Percentiles rank a stretch among this genome's conserved stretches.
Conservation (phyloP, 2,797 vertebrate genomes). For the Rhinichthys osculus region DNA sequence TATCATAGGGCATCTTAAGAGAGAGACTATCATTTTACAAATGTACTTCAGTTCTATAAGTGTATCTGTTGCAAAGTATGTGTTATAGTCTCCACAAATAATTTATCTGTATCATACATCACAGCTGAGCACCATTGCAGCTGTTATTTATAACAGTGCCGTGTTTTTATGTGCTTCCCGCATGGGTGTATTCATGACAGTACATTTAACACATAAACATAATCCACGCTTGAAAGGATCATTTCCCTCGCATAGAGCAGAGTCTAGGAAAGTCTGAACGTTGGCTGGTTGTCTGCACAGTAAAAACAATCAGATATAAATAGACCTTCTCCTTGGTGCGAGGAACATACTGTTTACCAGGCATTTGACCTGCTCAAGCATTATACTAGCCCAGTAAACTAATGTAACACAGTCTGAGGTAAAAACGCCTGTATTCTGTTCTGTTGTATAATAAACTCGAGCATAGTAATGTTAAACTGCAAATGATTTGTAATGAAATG, state of each 20-base stretch:
- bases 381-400: neutral
- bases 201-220: constrained; percentile 43
- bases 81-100: constrained; percentile 26
- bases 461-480: neutral
- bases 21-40: constrained; percentile 26
- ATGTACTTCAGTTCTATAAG: constrained; percentile 20
- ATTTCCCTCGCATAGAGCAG: constrained; percentile 58
- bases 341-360: constrained; percentile 35
- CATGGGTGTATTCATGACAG: constrained; percentile 39
- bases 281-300: constrained; percentile 57
- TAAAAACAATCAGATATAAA: constrained; percentile 75
- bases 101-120: constrained; percentile 26
- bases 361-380: constrained; percentile 36
- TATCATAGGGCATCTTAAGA: constrained; percentile 68
- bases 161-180: constrained; percentile 44
- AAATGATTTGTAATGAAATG: neutral
- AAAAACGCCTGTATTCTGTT: neutral
- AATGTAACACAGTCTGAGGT: neutral
- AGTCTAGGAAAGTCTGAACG: constrained; percentile 58
- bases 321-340: constrained; percentile 59
- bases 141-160: constrained; percentile 19
- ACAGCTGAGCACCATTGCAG: neutral
- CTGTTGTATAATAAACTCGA: neutral
- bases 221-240: constrained; percentile 55
- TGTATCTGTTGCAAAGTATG: constrained; percentile 17